Evolutionary conservation across 1,140 invertebrate species (phyloP), one percentile per base, ranked within the genome.

Genomic region (Trinorchestia longiramus): DNA sequence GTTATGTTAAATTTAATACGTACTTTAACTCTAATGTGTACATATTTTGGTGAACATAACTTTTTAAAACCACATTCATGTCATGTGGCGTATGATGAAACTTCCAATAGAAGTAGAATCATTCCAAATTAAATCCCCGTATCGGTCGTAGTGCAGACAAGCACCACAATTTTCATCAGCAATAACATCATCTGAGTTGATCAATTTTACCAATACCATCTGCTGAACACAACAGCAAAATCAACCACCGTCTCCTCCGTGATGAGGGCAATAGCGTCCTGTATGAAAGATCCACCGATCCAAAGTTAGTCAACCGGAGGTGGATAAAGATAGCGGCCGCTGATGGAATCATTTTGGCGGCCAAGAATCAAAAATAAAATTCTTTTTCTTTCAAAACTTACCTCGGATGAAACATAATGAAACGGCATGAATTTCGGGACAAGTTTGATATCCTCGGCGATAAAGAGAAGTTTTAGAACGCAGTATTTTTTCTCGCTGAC

Each of bases 381-480:
- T 42, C 88, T 90, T 90, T 90, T 43, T 90, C 88, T 4, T 43
- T 77, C 62, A 28, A 43, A 90, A 90, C 88, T 90, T 90, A 8
- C 41, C 88, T 42, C 3, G 43, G 88, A 90, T 90, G 88, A 90
- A 90, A 90, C 88, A 90, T 90, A 90, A 90, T 90, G 88, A 90
- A 90, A 90, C 43, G 88, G 88, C 43, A 90, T 90, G 88, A 90
- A 90, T 90, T 90, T 90, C n/a, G 88, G 41, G 43, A 4, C n/a
- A 90, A 90, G 88, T 43, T 90, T 43, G 88, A 90, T 41, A 42
- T 90, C 43, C 88, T 90, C 41, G 88, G 15, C 88, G 88, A 90
- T 90, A 43, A 90, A 90, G 28, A 90, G 88, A 90, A 15, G 41
- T 90, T 41, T 19, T 90, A 90, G 43, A 43, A 90, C 88, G 11